Evolutionary conservation across 2,797 vertebrate genomes (phyloP).

Genomic region (Aselliscus stoliczkanus): DNA sequence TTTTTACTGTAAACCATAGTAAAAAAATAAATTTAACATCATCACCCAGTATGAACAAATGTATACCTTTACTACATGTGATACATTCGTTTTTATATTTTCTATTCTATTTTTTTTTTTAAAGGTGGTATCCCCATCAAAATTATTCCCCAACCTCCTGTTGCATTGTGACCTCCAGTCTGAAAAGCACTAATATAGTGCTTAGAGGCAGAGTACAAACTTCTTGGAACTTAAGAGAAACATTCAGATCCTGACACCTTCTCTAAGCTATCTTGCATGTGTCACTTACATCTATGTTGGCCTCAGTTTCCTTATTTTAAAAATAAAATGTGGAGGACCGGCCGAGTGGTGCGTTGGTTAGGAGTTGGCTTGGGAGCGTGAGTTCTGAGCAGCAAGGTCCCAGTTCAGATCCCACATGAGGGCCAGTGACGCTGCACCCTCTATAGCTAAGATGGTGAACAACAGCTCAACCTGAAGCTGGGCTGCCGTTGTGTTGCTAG

Average conservation of each 20-base stretch:
- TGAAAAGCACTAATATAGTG: not conserved
- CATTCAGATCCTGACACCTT: not conserved
- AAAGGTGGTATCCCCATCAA: not conserved
- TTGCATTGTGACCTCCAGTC: not conserved
- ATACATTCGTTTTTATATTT: not conserved
- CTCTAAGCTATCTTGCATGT: not conserved
- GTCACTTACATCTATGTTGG: not conserved
- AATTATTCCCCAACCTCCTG: not conserved
- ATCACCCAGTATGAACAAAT: not conserved
- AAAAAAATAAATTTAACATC: not conserved
- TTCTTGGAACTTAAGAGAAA: not conserved
- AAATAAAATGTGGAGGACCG: not conserved
- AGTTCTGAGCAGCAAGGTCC: no score
- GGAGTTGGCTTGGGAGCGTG: no score
- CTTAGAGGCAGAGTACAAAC: not conserved
- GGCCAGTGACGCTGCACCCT: no score
- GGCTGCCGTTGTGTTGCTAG: no score
- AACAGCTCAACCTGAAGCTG: no score
- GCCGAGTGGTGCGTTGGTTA: no score
- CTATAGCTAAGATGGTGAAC: no score
- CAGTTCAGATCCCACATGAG: no score
- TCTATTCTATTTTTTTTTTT: conserved; percentile 10
- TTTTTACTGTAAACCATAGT: not conserved
- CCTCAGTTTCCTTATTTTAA: conserved; percentile 4
- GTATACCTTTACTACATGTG: not conserved